Conservation (phyloP, 2,888 invertebrate species). For the Clivina fossor region DNA sequence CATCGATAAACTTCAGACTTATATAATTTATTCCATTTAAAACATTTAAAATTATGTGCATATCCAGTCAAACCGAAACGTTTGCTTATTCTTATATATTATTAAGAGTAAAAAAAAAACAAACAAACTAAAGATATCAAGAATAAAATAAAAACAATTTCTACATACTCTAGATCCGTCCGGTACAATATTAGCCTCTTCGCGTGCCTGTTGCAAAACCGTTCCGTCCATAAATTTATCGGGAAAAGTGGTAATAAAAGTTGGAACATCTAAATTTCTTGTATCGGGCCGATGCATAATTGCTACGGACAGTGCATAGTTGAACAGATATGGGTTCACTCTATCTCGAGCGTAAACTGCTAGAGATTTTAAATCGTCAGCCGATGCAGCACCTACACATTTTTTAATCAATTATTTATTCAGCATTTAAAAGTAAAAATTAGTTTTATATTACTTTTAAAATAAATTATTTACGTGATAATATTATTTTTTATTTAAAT, state of each 20-base stretch:
- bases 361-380: constrained; percentile 72
- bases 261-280: constrained; percentile 68
- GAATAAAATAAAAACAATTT: not conserved
- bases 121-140: no score
- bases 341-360: constrained; percentile 71
- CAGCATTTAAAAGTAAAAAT: constrained; percentile 39
- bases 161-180: constrained; percentile 62
- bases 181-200: constrained; percentile 66
- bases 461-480: no score
- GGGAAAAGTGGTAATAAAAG: constrained; percentile 77
- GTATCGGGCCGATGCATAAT: constrained; percentile 74
- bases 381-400: constrained; percentile 66
- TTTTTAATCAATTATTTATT: no score
- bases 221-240: constrained; percentile 79
- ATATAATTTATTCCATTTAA: no score
- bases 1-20: no score
- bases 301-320: constrained; percentile 76
- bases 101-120: no score
- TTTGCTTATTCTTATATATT: no score
- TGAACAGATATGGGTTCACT: constrained; percentile 78
- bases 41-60: no score
- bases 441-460: not conserved
- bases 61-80: no score
- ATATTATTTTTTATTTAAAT: no score
- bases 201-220: constrained; percentile 68